Percentiles rank a stretch among this genome's conserved stretches.
Conservation (phyloP, 2,797 vertebrate species). For the Acanthis flammea region DNA sequence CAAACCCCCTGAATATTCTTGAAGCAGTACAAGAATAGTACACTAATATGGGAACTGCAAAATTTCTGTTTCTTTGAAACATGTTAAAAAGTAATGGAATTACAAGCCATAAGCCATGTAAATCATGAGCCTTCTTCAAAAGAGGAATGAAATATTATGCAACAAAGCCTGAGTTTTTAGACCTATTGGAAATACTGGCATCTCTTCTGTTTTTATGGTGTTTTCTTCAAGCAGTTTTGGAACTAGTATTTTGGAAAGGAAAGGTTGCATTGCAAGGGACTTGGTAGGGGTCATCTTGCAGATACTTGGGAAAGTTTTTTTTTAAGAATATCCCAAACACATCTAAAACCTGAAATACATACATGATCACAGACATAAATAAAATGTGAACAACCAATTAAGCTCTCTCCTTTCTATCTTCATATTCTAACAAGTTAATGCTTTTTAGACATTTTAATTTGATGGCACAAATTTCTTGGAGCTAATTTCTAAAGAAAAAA, state of each 20-base stretch:
- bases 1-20: neutral
- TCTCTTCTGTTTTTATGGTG: neutral
- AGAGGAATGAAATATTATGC: neutral
- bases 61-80: neutral
- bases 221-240: neutral
- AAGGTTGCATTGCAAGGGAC: neutral
- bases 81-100: neutral
- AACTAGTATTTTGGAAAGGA: neutral
- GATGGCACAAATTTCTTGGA: neutral
- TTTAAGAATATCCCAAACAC: neutral
- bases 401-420: neutral
- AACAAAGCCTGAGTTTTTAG: neutral
- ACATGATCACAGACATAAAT: neutral
- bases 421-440: neutral
- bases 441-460: neutral
- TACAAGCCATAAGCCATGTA: neutral
- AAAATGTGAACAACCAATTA: slow-evolving; percentile 16
- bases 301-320: neutral
- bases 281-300: neutral
- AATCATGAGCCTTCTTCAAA: neutral
- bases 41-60: neutral
- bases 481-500: slow-evolving; percentile 10
- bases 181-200: neutral
- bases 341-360: neutral
- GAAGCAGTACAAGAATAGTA: neutral